Evolutionary conservation across 1,140 invertebrate species (phyloP), one percentile per base, ranked within the genome.

Genomic region (Sycobia sp.): DNA sequence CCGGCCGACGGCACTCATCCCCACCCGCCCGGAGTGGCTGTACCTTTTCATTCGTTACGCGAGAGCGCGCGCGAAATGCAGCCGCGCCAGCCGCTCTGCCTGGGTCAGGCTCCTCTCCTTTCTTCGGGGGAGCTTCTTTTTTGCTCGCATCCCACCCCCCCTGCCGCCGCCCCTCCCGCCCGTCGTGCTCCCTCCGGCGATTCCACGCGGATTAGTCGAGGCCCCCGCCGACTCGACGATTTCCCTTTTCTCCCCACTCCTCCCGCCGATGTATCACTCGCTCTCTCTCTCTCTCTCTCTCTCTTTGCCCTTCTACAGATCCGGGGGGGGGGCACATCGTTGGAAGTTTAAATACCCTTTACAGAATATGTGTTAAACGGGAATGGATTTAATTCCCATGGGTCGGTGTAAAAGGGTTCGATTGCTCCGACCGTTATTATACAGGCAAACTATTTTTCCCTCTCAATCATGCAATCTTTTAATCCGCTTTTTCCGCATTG

Each of bases 11-110:
- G 25, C n/a, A 3, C 25, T n/a, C 10, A 4, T 10, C 41, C 16
- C 18, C 43, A 11, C 1, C 23, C 22, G 9, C 22, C 8, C 25
- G 20, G 0, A 25, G 25, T 1, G 23, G 27, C 22, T 8, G 32
- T 34, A 38, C 46, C 57, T 53, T 60, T 43, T 13, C 34, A 51
- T 60, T 53, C 58, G 49, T 44, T 51, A 23, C 58, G 58, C 20
- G 14, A 7, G 18, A 60, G 13, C 46, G 55, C 14, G 16, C 41
- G 41, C 55, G 3, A 23, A 18, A 3, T 18, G n/a, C n/a, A n/a
- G n/a, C n/a, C n/a, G 29, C 29, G 29, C 29, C 29, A 11, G 5
- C 29, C 11, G 29, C 29, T 32, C 29, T 32, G 11, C n/a, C n/a
- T 47, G 25, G 44, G n/a, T 49, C 11, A 18, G 23, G 27, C 18